Evolutionary conservation across 2,888 invertebrate genomes (phyloP).

Genomic region (Adelphocoris suturalis): DNA sequence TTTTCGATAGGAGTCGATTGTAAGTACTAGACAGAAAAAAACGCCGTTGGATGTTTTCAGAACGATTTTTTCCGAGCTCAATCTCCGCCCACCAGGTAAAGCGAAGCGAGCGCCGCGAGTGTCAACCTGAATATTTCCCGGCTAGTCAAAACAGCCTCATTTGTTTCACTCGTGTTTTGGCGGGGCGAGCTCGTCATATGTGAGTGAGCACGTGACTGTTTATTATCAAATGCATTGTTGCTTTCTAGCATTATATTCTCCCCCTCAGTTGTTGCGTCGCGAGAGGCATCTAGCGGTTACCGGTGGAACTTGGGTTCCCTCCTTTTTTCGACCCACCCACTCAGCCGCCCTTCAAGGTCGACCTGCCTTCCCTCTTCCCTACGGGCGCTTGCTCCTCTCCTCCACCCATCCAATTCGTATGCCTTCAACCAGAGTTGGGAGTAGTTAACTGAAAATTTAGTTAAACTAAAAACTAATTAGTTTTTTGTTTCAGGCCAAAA

Average conservation of each 20-base stretch:
- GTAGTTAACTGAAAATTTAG: too few relatives aligned
- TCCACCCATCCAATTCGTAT: too few relatives aligned
- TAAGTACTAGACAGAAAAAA: slow-evolving; percentile 52
- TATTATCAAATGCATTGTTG: slow-evolving; percentile 69
- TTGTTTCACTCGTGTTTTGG: slow-evolving; percentile 19
- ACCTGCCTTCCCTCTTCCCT: background rate
- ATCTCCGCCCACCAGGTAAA: background rate
- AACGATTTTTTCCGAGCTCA: background rate
- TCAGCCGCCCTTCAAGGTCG: slow-evolving; percentile 17
- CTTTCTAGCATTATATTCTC: slow-evolving; percentile 53
- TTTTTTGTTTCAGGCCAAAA: too few relatives aligned
- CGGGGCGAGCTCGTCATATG: slow-evolving; percentile 46
- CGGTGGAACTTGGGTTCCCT: slow-evolving; percentile 8
- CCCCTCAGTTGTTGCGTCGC: background rate
- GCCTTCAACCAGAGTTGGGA: too few relatives aligned
- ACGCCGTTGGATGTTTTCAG: background rate
- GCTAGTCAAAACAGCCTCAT: background rate
- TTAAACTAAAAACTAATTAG: too few relatives aligned
- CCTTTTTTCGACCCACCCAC: slow-evolving; percentile 28
- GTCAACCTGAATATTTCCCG: too few relatives aligned
- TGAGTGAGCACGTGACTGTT: slow-evolving; percentile 61
- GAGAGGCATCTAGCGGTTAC: slow-evolving; percentile 29
- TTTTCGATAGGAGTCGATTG: slow-evolving; percentile 78
- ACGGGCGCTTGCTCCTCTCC: background rate
- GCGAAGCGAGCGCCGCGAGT: background rate